Conservation (phyloP, 2,888 invertebrate genomes). For the Icerya purchasi region DNA sequence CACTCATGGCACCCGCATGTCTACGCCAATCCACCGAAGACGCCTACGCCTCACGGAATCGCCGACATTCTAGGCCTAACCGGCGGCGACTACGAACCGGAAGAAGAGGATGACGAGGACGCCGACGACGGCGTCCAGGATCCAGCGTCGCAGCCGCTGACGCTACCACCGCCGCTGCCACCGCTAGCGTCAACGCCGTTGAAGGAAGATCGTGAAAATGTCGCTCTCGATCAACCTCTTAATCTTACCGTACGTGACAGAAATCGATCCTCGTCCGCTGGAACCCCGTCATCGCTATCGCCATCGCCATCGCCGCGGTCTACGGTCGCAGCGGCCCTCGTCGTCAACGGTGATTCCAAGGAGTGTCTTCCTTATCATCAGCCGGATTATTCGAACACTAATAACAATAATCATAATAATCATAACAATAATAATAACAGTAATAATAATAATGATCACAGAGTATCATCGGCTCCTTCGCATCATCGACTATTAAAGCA, state of each 20-base stretch:
- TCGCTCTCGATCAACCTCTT: slow-evolving; percentile 22
- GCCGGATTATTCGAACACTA: background rate
- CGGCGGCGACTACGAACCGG: slow-evolving; percentile 5
- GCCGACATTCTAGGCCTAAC: slow-evolving; percentile 71
- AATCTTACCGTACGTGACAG: slow-evolving; percentile 23
- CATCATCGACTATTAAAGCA: no score
- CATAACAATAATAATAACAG: no score
- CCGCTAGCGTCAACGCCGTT: background rate
- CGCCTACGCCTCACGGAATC: slow-evolving; percentile 69
- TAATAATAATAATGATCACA: no score
- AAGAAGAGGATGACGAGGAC: slow-evolving; percentile 12
- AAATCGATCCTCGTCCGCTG: no score
- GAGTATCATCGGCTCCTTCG: no score
- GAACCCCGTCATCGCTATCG: no score
- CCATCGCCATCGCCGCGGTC: no score
- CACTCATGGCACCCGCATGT: slow-evolving; percentile 70
- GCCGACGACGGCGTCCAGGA: slow-evolving; percentile 5
- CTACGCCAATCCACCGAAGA: slow-evolving; percentile 57
- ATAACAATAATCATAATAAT: background rate
- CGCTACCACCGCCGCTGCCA: background rate
- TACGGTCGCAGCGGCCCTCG: background rate
- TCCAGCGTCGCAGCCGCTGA: background rate
- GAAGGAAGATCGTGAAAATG: background rate
- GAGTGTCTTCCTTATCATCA: background rate
- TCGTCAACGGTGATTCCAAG: background rate